These are phyloP conservation scores for Ptilodon capucinus DNA, from an alignment of 2,888 invertebrate genomes.

Conservation along the genomic window DNA sequence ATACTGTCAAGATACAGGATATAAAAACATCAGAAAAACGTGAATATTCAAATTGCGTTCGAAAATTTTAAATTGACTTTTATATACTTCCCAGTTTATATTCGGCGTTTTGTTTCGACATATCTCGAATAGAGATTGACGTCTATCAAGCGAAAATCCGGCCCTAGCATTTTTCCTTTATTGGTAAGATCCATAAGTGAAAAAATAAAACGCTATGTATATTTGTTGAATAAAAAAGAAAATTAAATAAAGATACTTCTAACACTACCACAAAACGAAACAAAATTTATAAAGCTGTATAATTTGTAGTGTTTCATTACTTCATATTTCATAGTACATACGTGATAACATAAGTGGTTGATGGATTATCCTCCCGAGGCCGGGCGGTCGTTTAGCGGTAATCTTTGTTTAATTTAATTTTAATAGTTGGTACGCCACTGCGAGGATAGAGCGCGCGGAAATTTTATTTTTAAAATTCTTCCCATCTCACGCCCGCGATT, in stretches of 20 bases:
- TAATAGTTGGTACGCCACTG: slow-evolving; percentile 53
- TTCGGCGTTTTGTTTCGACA: no score
- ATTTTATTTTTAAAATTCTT: slow-evolving; percentile 13
- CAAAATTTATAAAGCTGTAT: slow-evolving; percentile 44
- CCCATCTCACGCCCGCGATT: background rate
- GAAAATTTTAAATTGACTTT: no score
- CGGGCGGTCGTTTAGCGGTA: slow-evolving; percentile 54
- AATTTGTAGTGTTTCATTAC: slow-evolving; percentile 64
- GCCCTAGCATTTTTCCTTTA: no score
- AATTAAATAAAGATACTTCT: slow-evolving; percentile 16
- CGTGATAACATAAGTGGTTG: slow-evolving; percentile 46
- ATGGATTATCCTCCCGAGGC: slow-evolving; percentile 51
- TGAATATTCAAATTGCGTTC: no score
- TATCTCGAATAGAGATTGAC: no score
- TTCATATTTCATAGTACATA: slow-evolving; percentile 59
- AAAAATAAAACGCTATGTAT: no score
- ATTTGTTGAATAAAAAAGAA: no score
- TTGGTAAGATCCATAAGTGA: no score
- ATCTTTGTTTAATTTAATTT: slow-evolving; percentile 75
- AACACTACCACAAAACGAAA: slow-evolving; percentile 32
- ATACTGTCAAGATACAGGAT: no score
- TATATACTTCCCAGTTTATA: no score
- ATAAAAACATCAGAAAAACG: no score
- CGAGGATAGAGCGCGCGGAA: slow-evolving; percentile 45
- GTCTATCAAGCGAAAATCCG: no score